These are phyloP conservation scores for Polyodon spathula DNA, from an alignment of 2,113 vertebrate genomes.

Conservation along the genomic window DNA sequence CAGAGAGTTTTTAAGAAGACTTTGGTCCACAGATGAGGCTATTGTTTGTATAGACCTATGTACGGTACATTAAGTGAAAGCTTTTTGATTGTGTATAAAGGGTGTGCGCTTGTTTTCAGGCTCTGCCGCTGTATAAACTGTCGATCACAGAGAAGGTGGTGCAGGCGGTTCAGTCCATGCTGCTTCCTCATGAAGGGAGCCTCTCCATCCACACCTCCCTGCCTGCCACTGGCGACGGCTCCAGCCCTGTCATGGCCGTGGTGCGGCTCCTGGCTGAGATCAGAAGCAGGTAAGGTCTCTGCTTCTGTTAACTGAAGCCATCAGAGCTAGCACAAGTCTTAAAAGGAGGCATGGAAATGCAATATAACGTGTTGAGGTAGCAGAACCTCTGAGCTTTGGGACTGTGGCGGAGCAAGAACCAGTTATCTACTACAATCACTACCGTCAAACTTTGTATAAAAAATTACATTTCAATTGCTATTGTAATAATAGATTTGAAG, in stretches of 20 bases:
- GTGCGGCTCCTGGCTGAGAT: conserved; percentile 93
- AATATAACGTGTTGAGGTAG: too few species aligned
- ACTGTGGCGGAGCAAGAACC: too few species aligned
- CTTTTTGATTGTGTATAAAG: background rate
- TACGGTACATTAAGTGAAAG: too few species aligned
- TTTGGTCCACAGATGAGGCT: too few species aligned
- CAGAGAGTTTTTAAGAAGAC: too few species aligned
- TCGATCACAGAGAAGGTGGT: conserved; percentile 98
- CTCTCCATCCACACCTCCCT: conserved; percentile 96
- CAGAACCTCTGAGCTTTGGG: too few species aligned
- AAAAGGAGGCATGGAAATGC: too few species aligned
- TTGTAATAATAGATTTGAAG: too few species aligned
- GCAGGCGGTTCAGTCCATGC: conserved; percentile 97
- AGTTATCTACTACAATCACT: too few species aligned
- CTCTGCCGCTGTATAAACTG: conserved; percentile 92
- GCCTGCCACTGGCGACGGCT: conserved; percentile 92
- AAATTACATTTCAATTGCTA: too few species aligned
- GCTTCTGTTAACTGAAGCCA: background rate
- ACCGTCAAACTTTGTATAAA: too few species aligned
- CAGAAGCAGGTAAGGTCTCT: conserved; percentile 76
- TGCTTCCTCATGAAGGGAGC: conserved; percentile 96
- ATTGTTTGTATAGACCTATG: background rate
- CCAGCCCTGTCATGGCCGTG: conserved; percentile 93
- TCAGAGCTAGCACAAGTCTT: too few species aligned
- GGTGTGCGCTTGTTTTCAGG: conserved; percentile 49